phyloP scores from a whole-genome alignment of 2,888 invertebrate genomes.

The Ennomos quercinarius region DNA sequence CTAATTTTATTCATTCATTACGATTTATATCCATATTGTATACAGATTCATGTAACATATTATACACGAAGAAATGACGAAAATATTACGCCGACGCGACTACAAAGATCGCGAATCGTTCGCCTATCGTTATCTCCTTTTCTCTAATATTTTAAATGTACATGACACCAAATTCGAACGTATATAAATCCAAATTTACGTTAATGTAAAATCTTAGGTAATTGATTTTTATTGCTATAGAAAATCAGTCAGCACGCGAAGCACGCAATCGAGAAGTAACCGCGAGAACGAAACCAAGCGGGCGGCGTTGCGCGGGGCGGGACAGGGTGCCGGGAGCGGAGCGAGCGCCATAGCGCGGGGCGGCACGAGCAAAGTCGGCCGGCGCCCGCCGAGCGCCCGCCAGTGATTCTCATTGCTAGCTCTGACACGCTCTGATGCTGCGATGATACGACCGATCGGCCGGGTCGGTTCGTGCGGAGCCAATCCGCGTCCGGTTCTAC shows the following conservation, averaged over 20 bases:
- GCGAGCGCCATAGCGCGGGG: slow-evolving; percentile 48
- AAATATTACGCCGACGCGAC: slow-evolving; percentile 81
- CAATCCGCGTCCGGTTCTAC: slow-evolving; percentile 84
- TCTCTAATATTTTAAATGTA: slow-evolving; percentile 85
- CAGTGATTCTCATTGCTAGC: slow-evolving; percentile 62
- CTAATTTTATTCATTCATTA: slow-evolving; percentile 84
- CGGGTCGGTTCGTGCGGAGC: slow-evolving; percentile 83
- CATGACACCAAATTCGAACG: slow-evolving; percentile 86
- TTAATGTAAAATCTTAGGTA: slow-evolving; percentile 87
- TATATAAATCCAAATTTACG: slow-evolving; percentile 86
- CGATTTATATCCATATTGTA: slow-evolving; percentile 86
- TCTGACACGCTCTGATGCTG: slow-evolving; percentile 76
- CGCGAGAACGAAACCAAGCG: slow-evolving; percentile 85
- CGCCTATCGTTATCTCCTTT: slow-evolving; percentile 82
- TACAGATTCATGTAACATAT: slow-evolving; percentile 88
- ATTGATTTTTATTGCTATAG: slow-evolving; percentile 87
- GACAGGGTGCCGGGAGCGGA: slow-evolving; percentile 45
- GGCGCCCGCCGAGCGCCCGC: slow-evolving; percentile 37
- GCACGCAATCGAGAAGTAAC: slow-evolving; percentile 87
- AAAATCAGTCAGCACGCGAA: slow-evolving; percentile 87
- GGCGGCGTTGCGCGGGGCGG: slow-evolving; percentile 66
- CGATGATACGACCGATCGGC: slow-evolving; percentile 73
- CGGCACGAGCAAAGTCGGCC: slow-evolving; percentile 49
- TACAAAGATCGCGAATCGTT: slow-evolving; percentile 70
- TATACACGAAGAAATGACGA: slow-evolving; percentile 87